phyloP scores from a whole-genome alignment of 2,797 vertebrate genomes.

The Syngnathus acus region DNA sequence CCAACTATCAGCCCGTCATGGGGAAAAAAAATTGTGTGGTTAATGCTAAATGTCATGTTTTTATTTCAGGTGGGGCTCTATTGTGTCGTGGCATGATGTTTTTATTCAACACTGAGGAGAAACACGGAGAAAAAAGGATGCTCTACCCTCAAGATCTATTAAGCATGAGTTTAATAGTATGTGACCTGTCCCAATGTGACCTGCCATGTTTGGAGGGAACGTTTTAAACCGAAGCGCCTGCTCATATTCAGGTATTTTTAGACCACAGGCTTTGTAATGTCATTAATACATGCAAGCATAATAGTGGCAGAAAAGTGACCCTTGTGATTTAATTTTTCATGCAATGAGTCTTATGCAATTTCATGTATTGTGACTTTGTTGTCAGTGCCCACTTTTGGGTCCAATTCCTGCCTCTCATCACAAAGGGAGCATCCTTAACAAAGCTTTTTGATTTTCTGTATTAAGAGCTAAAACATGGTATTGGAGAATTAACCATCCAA shows the following conservation, averaged over 20 bases:
- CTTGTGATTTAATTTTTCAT: neutral
- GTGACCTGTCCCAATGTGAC: constrained; percentile 15
- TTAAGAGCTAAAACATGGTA: no score
- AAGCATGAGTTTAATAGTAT: neutral
- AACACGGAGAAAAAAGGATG: neutral
- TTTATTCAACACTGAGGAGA: constrained; percentile 6
- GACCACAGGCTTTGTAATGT: neutral
- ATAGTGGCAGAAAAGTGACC: neutral
- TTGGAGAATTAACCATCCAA: no score
- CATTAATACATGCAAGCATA: neutral
- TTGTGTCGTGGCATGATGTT: constrained; percentile 4
- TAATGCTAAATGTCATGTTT: constrained; percentile 2
- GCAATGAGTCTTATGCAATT: neutral
- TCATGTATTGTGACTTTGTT: no score
- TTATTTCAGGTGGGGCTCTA: constrained; percentile 7
- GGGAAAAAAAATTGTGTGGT: constrained; percentile 16
- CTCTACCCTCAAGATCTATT: constrained; percentile 8
- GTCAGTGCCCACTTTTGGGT: no score
- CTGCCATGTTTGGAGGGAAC: neutral
- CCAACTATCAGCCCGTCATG: constrained; percentile 10
- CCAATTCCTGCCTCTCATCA: no score
- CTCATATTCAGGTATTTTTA: neutral
- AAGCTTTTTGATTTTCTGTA: no score
- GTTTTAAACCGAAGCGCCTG: neutral
- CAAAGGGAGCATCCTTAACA: no score